Conservation (phyloP, 2,113 vertebrate genomes). For the Ophthalmolycus amberensis region DNA sequence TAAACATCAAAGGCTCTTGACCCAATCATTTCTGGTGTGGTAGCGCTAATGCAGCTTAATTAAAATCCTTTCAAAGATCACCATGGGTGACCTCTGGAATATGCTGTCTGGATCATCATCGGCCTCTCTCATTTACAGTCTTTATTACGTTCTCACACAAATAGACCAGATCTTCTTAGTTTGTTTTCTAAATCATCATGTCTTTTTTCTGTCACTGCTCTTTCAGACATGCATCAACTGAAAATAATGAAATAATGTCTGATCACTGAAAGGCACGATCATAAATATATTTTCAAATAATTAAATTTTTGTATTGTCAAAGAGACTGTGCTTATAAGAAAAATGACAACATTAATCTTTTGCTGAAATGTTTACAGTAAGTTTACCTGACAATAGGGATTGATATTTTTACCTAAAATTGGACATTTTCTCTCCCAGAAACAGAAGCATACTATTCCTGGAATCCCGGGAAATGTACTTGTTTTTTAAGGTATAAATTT, state of each 20-base stretch:
- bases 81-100: constrained; percentile 71
- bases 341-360: not conserved
- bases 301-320: not conserved
- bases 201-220: constrained; percentile 1
- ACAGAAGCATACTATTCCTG: not conserved
- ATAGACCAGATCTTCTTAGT: constrained; percentile 16
- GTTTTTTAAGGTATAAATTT: not conserved
- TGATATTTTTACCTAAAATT: not conserved
- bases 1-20: constrained; percentile 80
- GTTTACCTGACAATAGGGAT: not conserved
- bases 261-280: constrained; percentile 1
- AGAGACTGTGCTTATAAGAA: not conserved
- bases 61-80: constrained; percentile 78
- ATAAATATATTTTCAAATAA: constrained; percentile 2
- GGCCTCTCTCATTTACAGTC: constrained; percentile 41
- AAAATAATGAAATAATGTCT: not conserved
- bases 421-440: not conserved
- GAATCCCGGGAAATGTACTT: not conserved
- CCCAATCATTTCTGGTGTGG: constrained; percentile 68
- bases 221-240: not conserved
- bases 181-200: constrained; percentile 30
- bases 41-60: constrained; percentile 77
- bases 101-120: constrained; percentile 44
- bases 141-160: constrained; percentile 22
- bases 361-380: not conserved